Base-by-base conservation (phyloP, 2,888 invertebrate species). In the Eupithecia centaureata region DNA sequence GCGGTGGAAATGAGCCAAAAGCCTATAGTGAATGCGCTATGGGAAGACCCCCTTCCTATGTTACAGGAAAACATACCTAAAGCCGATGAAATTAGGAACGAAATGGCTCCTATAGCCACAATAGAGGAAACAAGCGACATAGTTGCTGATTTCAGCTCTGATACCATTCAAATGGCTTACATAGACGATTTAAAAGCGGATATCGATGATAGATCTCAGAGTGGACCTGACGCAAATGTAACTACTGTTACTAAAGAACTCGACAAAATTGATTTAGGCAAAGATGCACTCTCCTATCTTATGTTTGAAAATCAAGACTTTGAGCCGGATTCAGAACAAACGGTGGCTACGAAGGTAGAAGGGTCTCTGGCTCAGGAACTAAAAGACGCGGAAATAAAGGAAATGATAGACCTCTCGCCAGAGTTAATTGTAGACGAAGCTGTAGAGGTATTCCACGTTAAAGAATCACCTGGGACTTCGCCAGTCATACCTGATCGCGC, bases 81-180 rank as follows among this genome's bases (percentile, higher is more conserved):
- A 81, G 5, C 67, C 0, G 86, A 89, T 8, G 86, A 87, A 0
- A 57, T 73, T 66, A 88, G 84, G 68, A 80, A 74, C 62, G 90
- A 90, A 64, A 75, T 90, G 70, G 92, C 92, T 13, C 92, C 92
- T 0, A 92, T 92, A 68, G 92, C 92, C 1, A 91, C 90, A 1
- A 91, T 91, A 13, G 92, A 92, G 22, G 92, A 92, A 71, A 86
- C 89, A 0, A 82, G 85, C 18, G 90, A 91, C 15, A 89, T 89
- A 74, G 69, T 82, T 1, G 84, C 86, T 18, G 82, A 86, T 63
- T 68, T 62, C 76, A 82, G 61, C 38, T 70, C 73, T 5, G 73
- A 73, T 0, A 67, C 68, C 22, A 81, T 84, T 47, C 83, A 82
- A 38, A 60, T 90, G 18, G 86, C 86, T 0, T 90, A 76, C 56